Evolutionary conservation across 1,140 invertebrate species (phyloP).

Genomic region (Papilio dardanus): DNA sequence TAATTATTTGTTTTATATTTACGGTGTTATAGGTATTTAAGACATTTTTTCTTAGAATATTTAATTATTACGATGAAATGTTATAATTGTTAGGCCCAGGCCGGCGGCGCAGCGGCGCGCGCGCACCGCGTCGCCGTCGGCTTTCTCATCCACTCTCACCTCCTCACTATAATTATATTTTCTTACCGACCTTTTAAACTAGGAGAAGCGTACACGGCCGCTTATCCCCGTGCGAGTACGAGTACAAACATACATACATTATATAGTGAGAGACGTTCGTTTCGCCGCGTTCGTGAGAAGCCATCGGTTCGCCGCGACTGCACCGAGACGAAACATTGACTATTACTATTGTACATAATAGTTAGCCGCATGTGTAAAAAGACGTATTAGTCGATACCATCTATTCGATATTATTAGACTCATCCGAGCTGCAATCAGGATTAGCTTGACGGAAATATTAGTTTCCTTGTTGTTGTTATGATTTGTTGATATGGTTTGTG

Average conservation of each 20-base stretch:
- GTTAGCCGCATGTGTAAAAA: slow-evolving; percentile 80
- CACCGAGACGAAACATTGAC: slow-evolving; percentile 74
- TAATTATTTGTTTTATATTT: slow-evolving; percentile 83
- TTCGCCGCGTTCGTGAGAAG: slow-evolving; percentile 80
- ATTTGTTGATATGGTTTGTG: slow-evolving; percentile 69
- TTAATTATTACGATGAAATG: slow-evolving; percentile 81
- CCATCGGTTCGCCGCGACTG: slow-evolving; percentile 80
- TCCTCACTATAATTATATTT: slow-evolving; percentile 82
- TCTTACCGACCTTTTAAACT: slow-evolving; percentile 81
- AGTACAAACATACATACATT: slow-evolving; percentile 75
- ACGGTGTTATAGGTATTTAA: slow-evolving; percentile 82
- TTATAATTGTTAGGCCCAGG: slow-evolving; percentile 79
- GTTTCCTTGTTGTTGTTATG: slow-evolving; percentile 77
- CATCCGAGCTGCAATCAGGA: slow-evolving; percentile 77
- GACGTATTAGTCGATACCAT: slow-evolving; percentile 76
- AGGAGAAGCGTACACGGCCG: slow-evolving; percentile 81
- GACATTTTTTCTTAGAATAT: slow-evolving; percentile 82
- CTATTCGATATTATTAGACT: slow-evolving; percentile 81
- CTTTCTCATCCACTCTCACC: slow-evolving; percentile 77
- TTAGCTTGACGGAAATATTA: slow-evolving; percentile 74
- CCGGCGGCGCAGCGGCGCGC: slow-evolving; percentile 68
- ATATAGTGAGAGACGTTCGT: slow-evolving; percentile 77
- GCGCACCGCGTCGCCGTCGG: slow-evolving; percentile 67
- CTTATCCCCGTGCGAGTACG: slow-evolving; percentile 79
- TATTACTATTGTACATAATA: slow-evolving; percentile 77